Evolutionary conservation across 2,797 vertebrate genomes (phyloP).

Genomic region (Gallinago nigripennis): DNA sequence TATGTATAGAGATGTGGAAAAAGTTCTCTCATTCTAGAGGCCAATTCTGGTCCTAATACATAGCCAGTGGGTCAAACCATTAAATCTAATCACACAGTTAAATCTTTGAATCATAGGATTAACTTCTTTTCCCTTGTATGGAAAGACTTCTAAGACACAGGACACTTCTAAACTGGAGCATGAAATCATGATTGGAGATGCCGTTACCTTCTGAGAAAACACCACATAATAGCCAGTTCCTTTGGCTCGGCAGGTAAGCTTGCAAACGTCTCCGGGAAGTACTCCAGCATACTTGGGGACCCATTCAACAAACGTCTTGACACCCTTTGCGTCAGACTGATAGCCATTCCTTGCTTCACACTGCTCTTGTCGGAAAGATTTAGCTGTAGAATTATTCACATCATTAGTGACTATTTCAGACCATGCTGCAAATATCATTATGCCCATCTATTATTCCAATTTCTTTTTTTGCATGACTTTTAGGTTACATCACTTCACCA

Average conservation of each 20-base stretch:
- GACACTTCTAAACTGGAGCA: not conserved
- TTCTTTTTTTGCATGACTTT: not conserved
- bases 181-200: not conserved
- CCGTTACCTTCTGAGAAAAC: constrained; percentile 93
- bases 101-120: not conserved
- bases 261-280: constrained; percentile 92
- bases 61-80: not conserved
- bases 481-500: not conserved
- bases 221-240: constrained; percentile 97
- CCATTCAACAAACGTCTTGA: constrained; percentile 97
- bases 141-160: not conserved
- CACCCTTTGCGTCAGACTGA: constrained; percentile 93
- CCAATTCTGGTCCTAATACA: not conserved
- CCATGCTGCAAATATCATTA: not conserved
- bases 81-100: not conserved
- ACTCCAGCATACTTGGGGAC: constrained; percentile 95
- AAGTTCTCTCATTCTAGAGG: not conserved
- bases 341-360: constrained; percentile 94
- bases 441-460: not conserved
- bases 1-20: not conserved
- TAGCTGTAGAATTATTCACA: constrained; percentile 77
- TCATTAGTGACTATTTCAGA: not conserved
- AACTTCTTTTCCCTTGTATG: not conserved
- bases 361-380: constrained; percentile 94
- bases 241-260: constrained; percentile 94